phyloP scores from a whole-genome alignment of 2,113 vertebrate species.

The Zosterops borbonicus region DNA sequence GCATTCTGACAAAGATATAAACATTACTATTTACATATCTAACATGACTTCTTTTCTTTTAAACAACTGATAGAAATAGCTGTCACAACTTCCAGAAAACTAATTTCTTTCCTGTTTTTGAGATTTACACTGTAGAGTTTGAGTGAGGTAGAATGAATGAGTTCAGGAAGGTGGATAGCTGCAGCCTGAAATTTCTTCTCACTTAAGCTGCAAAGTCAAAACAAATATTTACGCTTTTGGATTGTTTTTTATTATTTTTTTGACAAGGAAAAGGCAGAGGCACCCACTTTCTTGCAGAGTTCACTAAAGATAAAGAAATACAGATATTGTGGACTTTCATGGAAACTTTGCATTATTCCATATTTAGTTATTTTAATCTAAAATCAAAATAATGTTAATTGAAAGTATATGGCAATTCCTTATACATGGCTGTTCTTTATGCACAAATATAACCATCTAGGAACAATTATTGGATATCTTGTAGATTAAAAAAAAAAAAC shows the following conservation, averaged over 20 bases:
- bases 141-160: background rate
- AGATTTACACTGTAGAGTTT: background rate
- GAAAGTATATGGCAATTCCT: background rate
- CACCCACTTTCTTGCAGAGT: background rate
- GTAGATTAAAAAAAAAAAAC: background rate
- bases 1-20: background rate
- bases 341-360: background rate
- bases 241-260: background rate
- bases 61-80: background rate
- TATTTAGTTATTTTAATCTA: background rate
- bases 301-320: background rate
- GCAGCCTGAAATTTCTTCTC: background rate
- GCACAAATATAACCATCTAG: background rate
- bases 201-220: background rate
- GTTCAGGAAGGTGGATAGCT: background rate
- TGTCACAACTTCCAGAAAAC: background rate
- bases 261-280: background rate
- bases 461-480: background rate
- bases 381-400: background rate
- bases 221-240: background rate
- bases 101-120: background rate
- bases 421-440: background rate
- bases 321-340: background rate
- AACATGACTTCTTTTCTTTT: background rate
- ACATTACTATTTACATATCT: background rate